These are phyloP conservation scores for Drosophila prostipennis DNA, from an alignment of 2,888 invertebrate species.

Conservation along the genomic window DNA sequence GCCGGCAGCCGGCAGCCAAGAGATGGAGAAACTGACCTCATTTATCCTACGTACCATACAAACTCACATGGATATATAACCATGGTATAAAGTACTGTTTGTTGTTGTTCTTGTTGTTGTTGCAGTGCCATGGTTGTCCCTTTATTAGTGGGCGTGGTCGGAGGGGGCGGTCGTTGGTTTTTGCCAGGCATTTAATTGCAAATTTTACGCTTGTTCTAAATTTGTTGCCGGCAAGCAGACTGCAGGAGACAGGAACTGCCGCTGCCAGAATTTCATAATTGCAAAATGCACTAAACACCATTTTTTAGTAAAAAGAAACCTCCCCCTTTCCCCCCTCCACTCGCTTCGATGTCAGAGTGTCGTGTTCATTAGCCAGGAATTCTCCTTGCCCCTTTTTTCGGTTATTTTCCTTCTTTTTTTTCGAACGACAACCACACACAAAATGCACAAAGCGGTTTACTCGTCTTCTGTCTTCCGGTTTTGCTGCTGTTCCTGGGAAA, in stretches of 20 bases:
- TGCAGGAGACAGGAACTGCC: background rate
- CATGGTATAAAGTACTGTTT: background rate
- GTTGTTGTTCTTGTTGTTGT: too few species aligned
- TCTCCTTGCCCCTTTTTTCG: background rate
- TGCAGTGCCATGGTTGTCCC: background rate
- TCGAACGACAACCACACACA: constrained; percentile 10
- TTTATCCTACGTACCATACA: constrained; percentile 32
- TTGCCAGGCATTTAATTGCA: constrained; percentile 68
- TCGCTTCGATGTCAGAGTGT: constrained; percentile 26
- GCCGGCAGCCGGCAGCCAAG: constrained; percentile 40
- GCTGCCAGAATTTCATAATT: constrained; percentile 64
- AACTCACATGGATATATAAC: background rate
- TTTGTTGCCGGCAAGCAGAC: constrained; percentile 35
- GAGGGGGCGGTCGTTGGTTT: background rate
- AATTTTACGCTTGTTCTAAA: constrained; percentile 74
- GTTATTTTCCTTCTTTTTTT: background rate
- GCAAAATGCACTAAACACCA: constrained; percentile 66
- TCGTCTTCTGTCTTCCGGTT: constrained; percentile 25
- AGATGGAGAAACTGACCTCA: constrained; percentile 63
- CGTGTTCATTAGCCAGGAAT: constrained; percentile 69
- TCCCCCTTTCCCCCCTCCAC: too few species aligned
- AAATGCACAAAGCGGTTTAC: constrained; percentile 33
- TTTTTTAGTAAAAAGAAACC: background rate
- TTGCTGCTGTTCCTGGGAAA: constrained; percentile 16
- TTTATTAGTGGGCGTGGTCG: constrained; percentile 48